Conservation (phyloP, 2,797 vertebrate genomes). For the Myotis planiceps region DNA sequence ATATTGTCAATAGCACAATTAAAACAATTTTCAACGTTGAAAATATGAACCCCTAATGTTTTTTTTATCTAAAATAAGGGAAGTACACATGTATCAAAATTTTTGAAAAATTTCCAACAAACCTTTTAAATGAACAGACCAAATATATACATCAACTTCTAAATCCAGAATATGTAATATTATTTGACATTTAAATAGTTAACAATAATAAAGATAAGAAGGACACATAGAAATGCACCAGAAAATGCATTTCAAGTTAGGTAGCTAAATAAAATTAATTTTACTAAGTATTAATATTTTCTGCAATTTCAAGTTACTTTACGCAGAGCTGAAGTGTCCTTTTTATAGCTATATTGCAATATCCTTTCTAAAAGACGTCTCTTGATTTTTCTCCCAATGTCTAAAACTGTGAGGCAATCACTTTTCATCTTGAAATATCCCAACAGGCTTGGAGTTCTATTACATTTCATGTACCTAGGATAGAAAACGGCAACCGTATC, state of each 20-base stretch:
- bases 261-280: slow-evolving; percentile 66
- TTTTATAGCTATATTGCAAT: slow-evolving; percentile 78
- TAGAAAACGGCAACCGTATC: slow-evolving; percentile 60
- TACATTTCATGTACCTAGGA: slow-evolving; percentile 55
- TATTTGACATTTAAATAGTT: slow-evolving; percentile 26
- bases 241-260: slow-evolving; percentile 66
- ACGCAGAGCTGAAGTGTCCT: slow-evolving; percentile 55
- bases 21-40: slow-evolving; percentile 33
- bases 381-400: slow-evolving; percentile 79
- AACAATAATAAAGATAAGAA: slow-evolving; percentile 15
- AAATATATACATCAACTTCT: slow-evolving; percentile 18
- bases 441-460: slow-evolving; percentile 55
- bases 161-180: slow-evolving; percentile 16
- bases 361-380: slow-evolving; percentile 79
- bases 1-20: slow-evolving; percentile 48
- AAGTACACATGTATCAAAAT: slow-evolving; percentile 15
- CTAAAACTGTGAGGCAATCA: slow-evolving; percentile 77
- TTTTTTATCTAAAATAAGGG: slow-evolving; percentile 47
- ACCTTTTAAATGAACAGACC: slow-evolving; percentile 51
- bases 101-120: slow-evolving; percentile 20
- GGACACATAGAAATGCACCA: slow-evolving; percentile 62
- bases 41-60: not conserved
- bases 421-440: slow-evolving; percentile 75
- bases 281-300: slow-evolving; percentile 66
- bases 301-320: slow-evolving; percentile 73